Conservation (phyloP, 2,113 vertebrate species). For the Tachuris rubrigastra region DNA sequence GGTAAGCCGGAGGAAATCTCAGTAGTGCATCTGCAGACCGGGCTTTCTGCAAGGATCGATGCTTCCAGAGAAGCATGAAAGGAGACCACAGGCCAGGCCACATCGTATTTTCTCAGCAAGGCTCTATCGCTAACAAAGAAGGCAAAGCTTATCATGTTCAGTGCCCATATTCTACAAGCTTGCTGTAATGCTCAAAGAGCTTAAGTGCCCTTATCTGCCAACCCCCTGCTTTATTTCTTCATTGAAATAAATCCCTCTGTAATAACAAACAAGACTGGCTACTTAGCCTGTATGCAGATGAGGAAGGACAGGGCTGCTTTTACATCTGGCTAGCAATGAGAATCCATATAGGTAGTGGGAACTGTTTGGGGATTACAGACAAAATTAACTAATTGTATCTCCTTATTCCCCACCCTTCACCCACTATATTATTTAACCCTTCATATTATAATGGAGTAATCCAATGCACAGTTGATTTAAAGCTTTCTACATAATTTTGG, state of each 20-base stretch:
- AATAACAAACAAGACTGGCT: constrained; percentile 61
- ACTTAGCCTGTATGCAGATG: constrained; percentile 62
- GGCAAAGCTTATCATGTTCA: constrained; percentile 28
- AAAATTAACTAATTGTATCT: constrained; percentile 22
- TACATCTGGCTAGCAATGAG: not conserved
- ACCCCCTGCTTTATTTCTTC: constrained; percentile 59
- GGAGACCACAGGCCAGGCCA: not conserved
- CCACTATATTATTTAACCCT: not conserved
- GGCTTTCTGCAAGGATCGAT: not conserved
- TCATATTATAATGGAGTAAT: not conserved
- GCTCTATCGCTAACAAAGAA: not conserved
- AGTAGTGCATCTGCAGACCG: not conserved
- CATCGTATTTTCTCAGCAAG: not conserved
- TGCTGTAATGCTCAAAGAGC: constrained; percentile 49
- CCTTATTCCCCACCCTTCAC: not conserved
- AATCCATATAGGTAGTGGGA: not conserved
- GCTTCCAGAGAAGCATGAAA: constrained; percentile 4
- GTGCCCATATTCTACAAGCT: constrained; percentile 45
- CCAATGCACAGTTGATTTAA: not conserved
- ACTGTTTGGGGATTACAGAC: constrained; percentile 4
- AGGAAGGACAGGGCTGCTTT: constrained; percentile 22
- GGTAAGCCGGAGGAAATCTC: not conserved
- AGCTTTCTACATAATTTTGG: not conserved
- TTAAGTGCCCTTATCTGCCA: constrained; percentile 70
- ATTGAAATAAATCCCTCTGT: constrained; percentile 72